Base-by-base conservation (phyloP, 1,140 invertebrate genomes). In the Macrostomum lignano region DNA sequence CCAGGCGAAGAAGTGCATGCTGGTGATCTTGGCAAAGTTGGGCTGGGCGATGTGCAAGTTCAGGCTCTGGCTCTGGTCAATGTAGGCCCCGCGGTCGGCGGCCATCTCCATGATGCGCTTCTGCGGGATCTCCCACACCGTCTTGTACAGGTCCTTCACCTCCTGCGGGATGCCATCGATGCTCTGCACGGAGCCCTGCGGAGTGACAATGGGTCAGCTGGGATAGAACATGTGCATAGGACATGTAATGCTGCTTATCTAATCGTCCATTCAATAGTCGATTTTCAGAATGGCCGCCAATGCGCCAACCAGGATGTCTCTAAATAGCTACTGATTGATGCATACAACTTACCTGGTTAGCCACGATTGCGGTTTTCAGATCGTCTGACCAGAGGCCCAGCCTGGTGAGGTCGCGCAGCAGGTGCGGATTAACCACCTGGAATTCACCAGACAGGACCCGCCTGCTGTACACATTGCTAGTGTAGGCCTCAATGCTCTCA, bases 1-100 rank as follows among this genome's bases (percentile, higher is more conserved):
- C 88, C 88, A 98, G 0, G 74, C 78, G 57, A 82, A 79, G 55
- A 96, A 96, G 55, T 98, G 88, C 69, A 96, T 93, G 5, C 84
- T 93, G 2, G 78, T 82, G 14, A 93, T 60, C 52, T 84, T 86
- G 2, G 72, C 75, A 52, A 77, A 79, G 45, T 72, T 81, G 3
- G 88, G 78, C 47, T 81, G 70, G 6, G 76, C 81, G 33, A 98
- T 78, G 48, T 94, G 79, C 40, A 96, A 71, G 51, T 94, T 96
- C 36, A 96, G 65, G 0, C 79, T 88, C 52, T 96, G 88, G 41
- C 78, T 88, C 58, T 98, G 91, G 61, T 96, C 88, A 49, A 98
- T 94, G 48, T 78, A 98, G 4, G 86, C 79, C 4, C 78, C 84
- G 41, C 88, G 65, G 57, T 96, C 91, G 2, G 81, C 82, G 17